Base-by-base conservation (phyloP, 2,797 vertebrate genomes). In the Borostomias antarcticus region DNA sequence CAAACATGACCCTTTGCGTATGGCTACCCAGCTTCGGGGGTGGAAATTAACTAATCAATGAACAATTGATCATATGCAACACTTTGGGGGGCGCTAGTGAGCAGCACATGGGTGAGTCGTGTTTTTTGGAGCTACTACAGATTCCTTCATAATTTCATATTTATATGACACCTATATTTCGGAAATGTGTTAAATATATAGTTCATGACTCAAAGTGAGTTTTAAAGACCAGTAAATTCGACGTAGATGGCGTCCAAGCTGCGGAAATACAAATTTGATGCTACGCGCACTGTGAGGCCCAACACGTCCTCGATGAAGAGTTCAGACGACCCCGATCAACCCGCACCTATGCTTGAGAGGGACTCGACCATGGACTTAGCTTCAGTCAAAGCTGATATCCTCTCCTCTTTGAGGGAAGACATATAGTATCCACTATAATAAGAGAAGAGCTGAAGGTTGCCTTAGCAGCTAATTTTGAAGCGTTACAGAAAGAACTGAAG, bases 21-120 rank as follows among this genome's bases (percentile, higher is more conserved):
- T 21, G n/a, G n/a, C n/a, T n/a, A n/a, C n/a, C 9, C 28, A 7
- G 15, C 70, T 63, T 72, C 40, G 13, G 9, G 10, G 13, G 53
- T 35, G 29, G 23, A 67, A 67, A 40, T 66, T 73, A 82, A 76
- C 50, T 21, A 70, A 82, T 72, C 66, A 80, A 77, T 88, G 82
- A 78, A 43, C 48, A 65, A 74, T 72, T 66, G 58, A 61, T 70
- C n/a, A n/a, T n/a, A n/a, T n/a, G n/a, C n/a, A n/a, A n/a, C n/a
- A n/a, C n/a, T n/a, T n/a, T n/a, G 25, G 48, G 51, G 52, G 25
- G 26, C 25, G 6, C 52, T 54, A 54, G 52, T 54, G 25, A 54
- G 52, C 26, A 15, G 28, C 10, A 13, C 26, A 26, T 7, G 9
- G 29, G 25, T 54, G 29, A 54, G 10, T 26, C 10, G 10, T 11